These are phyloP conservation scores for Dynastes maya DNA, from an alignment of 2,888 invertebrate species.

Conservation along the genomic window DNA sequence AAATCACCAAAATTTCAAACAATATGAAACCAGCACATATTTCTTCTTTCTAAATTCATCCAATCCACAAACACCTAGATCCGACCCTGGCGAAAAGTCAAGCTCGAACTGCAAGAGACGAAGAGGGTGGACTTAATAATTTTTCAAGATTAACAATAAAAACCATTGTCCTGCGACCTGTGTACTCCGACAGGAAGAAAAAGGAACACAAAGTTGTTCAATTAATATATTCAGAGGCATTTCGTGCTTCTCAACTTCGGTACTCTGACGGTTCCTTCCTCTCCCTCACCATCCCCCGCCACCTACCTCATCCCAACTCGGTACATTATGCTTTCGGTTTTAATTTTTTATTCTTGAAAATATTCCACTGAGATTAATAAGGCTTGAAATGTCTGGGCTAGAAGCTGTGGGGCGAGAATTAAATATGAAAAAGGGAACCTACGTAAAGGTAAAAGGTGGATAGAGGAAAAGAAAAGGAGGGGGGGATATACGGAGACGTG, in stretches of 20 bases:
- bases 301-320: constrained; percentile 61
- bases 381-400: constrained; percentile 66
- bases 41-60: too few relatives aligned
- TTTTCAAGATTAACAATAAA: constrained; percentile 67
- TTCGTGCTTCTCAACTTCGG: constrained; percentile 46
- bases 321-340: constrained; percentile 69
- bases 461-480: not conserved
- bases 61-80: not conserved
- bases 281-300: constrained; percentile 55
- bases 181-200: constrained; percentile 41
- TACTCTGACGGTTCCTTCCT: constrained; percentile 29
- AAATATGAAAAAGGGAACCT: constrained; percentile 57
- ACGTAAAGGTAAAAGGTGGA: constrained; percentile 15
- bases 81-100: not conserved
- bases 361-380: constrained; percentile 69
- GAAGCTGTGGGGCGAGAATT: constrained; percentile 64
- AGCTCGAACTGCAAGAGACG: constrained; percentile 23
- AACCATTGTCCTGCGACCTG: constrained; percentile 64
- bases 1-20: too few relatives aligned
- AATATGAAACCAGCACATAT: too few relatives aligned
- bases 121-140: constrained; percentile 54
- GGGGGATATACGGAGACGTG: not conserved
- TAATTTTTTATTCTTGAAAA: constrained; percentile 69
- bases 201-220: constrained; percentile 70
- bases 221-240: constrained; percentile 69